Conservation (phyloP, 2,888 invertebrate genomes). For the Melieria omissa region DNA sequence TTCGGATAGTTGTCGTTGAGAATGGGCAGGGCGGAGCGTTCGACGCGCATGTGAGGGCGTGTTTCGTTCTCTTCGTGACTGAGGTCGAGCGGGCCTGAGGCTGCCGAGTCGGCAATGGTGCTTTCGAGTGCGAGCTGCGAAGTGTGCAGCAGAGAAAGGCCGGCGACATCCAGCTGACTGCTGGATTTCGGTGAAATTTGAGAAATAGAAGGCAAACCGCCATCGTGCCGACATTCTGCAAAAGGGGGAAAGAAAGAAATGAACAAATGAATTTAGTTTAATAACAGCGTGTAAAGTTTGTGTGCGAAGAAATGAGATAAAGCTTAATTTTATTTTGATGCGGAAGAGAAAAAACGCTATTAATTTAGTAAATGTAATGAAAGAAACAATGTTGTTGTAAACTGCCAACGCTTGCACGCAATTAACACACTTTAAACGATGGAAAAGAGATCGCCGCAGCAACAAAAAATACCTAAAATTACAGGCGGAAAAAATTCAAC, state of each 20-base stretch:
- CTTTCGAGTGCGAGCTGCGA: slow-evolving; percentile 55
- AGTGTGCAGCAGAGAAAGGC: slow-evolving; percentile 48
- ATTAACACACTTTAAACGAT: too few species aligned
- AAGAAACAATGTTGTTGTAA: too few species aligned
- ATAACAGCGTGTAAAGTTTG: too few species aligned
- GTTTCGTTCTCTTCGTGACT: slow-evolving; percentile 59
- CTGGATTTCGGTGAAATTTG: slow-evolving; percentile 78
- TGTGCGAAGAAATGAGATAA: too few species aligned
- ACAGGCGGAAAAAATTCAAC: too few species aligned
- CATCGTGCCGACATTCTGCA: slow-evolving; percentile 53
- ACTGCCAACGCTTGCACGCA: too few species aligned
- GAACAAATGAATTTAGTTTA: background rate
- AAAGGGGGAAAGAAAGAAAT: slow-evolving; percentile 12
- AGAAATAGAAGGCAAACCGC: slow-evolving; percentile 69
- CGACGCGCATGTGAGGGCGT: slow-evolving; percentile 66
- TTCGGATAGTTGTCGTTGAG: slow-evolving; percentile 70
- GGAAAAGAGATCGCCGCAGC: too few species aligned
- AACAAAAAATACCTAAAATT: too few species aligned
- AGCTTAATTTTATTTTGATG: too few species aligned
- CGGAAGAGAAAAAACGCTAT: too few species aligned
- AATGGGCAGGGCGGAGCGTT: slow-evolving; percentile 71
- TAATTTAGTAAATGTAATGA: too few species aligned
- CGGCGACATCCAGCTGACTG: slow-evolving; percentile 47
- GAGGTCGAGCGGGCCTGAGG: slow-evolving; percentile 42
- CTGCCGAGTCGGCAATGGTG: slow-evolving; percentile 50